Conservation (phyloP, 1,140 invertebrate species). For the Eulimnadia texana region DNA sequence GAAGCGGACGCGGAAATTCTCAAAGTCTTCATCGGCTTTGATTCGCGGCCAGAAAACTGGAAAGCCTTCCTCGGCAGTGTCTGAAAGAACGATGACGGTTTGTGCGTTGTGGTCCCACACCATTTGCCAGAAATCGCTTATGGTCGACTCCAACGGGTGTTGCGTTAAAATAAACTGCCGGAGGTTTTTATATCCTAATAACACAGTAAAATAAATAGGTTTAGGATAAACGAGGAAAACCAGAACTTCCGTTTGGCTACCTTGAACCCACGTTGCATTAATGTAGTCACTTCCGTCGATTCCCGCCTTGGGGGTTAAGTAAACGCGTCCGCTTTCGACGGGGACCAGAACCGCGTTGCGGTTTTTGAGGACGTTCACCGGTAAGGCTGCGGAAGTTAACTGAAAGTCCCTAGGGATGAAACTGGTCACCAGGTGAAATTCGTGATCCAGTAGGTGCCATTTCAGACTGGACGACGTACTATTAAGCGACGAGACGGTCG, state of each 20-base stretch:
- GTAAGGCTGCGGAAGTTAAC: slow-evolving; percentile 65
- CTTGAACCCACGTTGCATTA: slow-evolving; percentile 79
- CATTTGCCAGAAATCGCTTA: slow-evolving; percentile 90
- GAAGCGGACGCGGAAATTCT: slow-evolving; percentile 65
- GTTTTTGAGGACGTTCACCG: slow-evolving; percentile 75
- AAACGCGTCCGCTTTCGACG: slow-evolving; percentile 69
- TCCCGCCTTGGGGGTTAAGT: slow-evolving; percentile 79
- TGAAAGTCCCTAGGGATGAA: slow-evolving; percentile 75
- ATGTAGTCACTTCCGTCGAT: slow-evolving; percentile 91
- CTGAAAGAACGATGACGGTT: slow-evolving; percentile 66
- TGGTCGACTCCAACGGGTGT: slow-evolving; percentile 61
- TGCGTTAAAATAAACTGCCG: slow-evolving; percentile 82
- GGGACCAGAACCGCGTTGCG: slow-evolving; percentile 59
- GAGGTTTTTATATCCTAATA: slow-evolving; percentile 53
- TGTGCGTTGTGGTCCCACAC: slow-evolving; percentile 91
- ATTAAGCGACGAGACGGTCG: not conserved
- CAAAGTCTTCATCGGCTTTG: slow-evolving; percentile 56
- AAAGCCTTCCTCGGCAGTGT: slow-evolving; percentile 43
- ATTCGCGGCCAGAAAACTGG: slow-evolving; percentile 69
- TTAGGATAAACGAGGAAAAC: not conserved
- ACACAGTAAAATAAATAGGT: not conserved
- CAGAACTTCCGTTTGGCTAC: slow-evolving; percentile 23
- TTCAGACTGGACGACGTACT: not conserved
- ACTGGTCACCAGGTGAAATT: slow-evolving; percentile 46
- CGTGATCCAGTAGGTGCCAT: not conserved